Base-by-base conservation (phyloP, 2,888 invertebrate species). In the Dorcus hopei region DNA sequence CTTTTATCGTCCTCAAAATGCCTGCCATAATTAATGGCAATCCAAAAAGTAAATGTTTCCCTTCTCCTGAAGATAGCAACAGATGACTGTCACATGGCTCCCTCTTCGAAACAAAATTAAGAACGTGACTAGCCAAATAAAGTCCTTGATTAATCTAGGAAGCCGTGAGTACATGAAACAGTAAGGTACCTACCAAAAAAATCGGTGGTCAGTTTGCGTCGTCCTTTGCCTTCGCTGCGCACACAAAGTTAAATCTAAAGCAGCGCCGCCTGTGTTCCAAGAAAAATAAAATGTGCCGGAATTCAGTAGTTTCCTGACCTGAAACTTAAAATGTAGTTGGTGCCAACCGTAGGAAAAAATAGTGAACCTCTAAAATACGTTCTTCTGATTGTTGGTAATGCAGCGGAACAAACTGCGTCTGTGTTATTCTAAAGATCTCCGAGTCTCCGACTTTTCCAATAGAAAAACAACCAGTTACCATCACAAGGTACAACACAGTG, bases 271-370 rank as follows among this genome's bases (percentile, higher is more conserved):
- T 38, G 77, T 79, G 57, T 73, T 58, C 90, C 92, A 93, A 0
- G 97, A 91, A 79, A 99, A 99, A 77, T 99, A 99, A 79, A 98
- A 98, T 40, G 96, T 97, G 9, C 98, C 98, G n/a, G 97, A 97
- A 76, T 95, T 97, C 3, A 99, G 82, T 54, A 99, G 81, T 78
- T 97, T 96, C 64, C 94, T 86, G 3, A 85, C 78, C 77, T 78
- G 54, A 3, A 59, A 42, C n/a, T 7, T 19, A 41, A 5, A n/a
- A 16, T 49, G 2, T 11, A 14, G 11, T 9, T 9, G 26, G 0
- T 11, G 6, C 23, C 19, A n/a, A 16, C 26, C 7, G 26, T 26
- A 26, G 5, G 5, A 41, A 5, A 8, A 14, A 42, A 42, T 5
- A 14, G 1, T 49, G 14, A 8, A 83, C 86, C 73, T 87, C 87